Evolutionary conservation across 2,113 vertebrate species (phyloP).

Genomic region (Hassar affinis): DNA sequence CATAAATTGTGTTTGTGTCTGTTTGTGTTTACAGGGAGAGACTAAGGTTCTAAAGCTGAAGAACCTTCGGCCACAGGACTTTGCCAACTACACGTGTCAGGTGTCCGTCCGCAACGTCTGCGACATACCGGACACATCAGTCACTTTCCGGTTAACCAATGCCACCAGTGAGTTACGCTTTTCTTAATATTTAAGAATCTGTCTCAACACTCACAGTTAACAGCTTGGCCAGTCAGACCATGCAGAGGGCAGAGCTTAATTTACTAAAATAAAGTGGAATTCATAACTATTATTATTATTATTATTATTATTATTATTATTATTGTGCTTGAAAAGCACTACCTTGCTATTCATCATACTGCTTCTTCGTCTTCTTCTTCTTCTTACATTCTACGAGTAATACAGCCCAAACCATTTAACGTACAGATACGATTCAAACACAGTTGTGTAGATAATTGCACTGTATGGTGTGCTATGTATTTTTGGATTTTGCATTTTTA

Average conservation of each 20-base stretch:
- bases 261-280: background rate
- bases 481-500: no score
- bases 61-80: conserved; percentile 91
- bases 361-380: no score
- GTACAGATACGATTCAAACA: no score
- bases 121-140: conserved; percentile 88
- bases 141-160: conserved; percentile 93
- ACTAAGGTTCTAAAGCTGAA: conserved; percentile 98
- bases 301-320: no score
- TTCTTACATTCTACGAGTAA: no score
- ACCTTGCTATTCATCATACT: no score
- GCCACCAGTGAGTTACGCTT: conserved; percentile 81
- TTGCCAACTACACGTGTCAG: conserved; percentile 93
- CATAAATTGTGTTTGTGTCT: background rate
- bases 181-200: conserved; percentile 2
- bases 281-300: no score
- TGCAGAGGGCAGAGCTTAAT: background rate
- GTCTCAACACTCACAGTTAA: no score
- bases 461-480: no score
- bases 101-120: conserved; percentile 96
- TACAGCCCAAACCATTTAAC: no score
- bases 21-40: conserved; percentile 80
- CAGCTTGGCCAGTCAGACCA: background rate
- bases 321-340: no score
- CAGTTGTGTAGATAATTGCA: no score